Percentiles rank a stretch among this genome's conserved stretches.
Evolutionary conservation across 2,113 vertebrate species (phyloP).

Genomic region (Pelobates fuscus): DNA sequence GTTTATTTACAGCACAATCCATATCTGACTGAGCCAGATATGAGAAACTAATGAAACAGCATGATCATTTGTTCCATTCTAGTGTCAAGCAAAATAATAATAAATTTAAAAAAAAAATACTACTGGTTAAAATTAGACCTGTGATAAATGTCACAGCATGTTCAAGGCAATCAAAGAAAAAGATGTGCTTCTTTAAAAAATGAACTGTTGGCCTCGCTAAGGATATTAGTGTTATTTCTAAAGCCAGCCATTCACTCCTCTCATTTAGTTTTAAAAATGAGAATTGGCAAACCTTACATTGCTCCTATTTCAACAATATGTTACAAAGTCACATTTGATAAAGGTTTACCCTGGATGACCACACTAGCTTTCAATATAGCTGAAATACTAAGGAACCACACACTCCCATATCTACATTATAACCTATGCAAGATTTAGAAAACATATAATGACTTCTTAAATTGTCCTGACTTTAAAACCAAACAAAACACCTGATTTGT

Average conservation of each 20-base stretch:
- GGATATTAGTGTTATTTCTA: conserved; percentile 14
- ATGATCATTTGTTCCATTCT: conserved; percentile 3
- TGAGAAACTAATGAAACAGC: conserved; percentile 15
- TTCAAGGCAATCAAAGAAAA: conserved; percentile 17
- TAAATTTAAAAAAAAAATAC: conserved; percentile 1
- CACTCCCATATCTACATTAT: too few relatives aligned
- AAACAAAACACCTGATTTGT: too few relatives aligned
- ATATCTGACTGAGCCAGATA: conserved; percentile 3
- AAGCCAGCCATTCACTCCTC: conserved; percentile 13
- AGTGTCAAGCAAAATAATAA: conserved; percentile 26
- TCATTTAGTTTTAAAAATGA: conserved; percentile 12
- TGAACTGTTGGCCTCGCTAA: conserved; percentile 16
- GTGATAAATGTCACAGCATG: conserved; percentile 7
- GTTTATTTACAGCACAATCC: neutral
- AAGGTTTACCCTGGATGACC: too few relatives aligned
- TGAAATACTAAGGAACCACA: too few relatives aligned
- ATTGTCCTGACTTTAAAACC: too few relatives aligned
- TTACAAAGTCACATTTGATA: neutral
- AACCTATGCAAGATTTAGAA: too few relatives aligned
- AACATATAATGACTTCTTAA: too few relatives aligned
- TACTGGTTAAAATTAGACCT: conserved; percentile 11
- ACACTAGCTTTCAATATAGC: too few relatives aligned
- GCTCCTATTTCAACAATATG: neutral
- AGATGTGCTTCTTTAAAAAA: conserved; percentile 20
- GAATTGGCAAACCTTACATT: neutral